These are phyloP conservation scores for Pipistrellus kuhlii DNA, from an alignment of 2,797 vertebrate genomes.

Conservation along the genomic window DNA sequence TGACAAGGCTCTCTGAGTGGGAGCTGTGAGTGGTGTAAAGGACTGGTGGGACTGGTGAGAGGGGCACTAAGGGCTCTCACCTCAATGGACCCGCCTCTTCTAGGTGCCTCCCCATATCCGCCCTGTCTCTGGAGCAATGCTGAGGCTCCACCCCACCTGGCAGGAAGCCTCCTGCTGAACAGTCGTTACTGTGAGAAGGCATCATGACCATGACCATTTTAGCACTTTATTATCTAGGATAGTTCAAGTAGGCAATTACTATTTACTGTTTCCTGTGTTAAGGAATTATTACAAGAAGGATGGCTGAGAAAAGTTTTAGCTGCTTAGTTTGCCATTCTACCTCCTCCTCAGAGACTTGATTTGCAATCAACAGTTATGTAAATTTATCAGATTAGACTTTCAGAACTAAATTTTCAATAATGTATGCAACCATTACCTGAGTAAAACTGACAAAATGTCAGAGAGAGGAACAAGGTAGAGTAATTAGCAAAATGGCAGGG, in stretches of 20 bases:
- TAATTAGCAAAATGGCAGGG: constrained; percentile 64
- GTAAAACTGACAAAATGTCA: constrained; percentile 74
- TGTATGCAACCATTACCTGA: constrained; percentile 54
- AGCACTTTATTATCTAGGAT: too few relatives aligned
- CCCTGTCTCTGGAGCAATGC: too few relatives aligned
- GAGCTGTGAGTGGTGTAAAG: too few relatives aligned
- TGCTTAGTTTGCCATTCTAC: constrained; percentile 49
- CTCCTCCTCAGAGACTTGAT: constrained; percentile 52
- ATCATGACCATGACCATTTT: too few relatives aligned
- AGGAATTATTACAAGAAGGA: neutral
- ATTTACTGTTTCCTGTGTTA: neutral
- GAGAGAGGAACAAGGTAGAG: neutral
- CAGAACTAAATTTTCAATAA: constrained; percentile 72
- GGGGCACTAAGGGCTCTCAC: too few relatives aligned
- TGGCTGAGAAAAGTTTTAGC: neutral
- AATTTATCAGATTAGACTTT: constrained; percentile 72
- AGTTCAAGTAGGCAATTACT: neutral
- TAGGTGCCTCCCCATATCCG: too few relatives aligned
- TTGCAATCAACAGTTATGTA: constrained; percentile 79
- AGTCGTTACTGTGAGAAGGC: too few relatives aligned
- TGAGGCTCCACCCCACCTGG: too few relatives aligned
- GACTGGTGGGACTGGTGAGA: too few relatives aligned
- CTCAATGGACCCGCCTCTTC: too few relatives aligned
- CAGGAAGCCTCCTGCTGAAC: too few relatives aligned
- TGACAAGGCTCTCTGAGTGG: too few relatives aligned